Conservation (phyloP, 2,797 vertebrate species). For the Momotus momota region DNA sequence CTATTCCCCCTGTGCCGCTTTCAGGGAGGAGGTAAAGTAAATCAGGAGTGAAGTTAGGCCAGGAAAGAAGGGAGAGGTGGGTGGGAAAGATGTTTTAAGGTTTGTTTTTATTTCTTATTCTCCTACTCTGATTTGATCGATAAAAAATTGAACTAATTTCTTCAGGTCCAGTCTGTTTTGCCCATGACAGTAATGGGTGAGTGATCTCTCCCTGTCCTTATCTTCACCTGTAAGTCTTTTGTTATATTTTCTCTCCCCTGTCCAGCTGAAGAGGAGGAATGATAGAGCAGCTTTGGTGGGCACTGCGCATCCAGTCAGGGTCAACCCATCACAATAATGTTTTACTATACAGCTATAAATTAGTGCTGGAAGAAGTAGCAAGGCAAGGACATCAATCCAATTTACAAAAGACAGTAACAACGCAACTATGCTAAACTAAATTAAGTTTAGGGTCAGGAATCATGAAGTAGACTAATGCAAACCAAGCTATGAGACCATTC, state of each 20-base stretch:
- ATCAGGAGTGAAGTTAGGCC: not conserved
- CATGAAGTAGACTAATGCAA: not conserved
- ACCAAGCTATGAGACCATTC: not conserved
- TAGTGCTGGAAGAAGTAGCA: not conserved
- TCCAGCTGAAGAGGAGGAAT: not conserved
- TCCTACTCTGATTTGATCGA: not conserved
- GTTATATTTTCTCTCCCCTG: not conserved
- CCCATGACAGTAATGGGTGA: not conserved
- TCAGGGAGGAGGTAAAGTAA: not conserved
- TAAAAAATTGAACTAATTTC: not conserved
- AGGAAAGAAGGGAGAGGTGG: not conserved
- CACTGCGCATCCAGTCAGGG: no score
- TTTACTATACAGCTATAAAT: not conserved
- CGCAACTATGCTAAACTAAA: not conserved
- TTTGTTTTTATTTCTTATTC: not conserved
- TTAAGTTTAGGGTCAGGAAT: slow-evolving; percentile 8
- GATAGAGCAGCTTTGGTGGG: not conserved
- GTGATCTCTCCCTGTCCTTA: not conserved
- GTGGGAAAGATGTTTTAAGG: not conserved
- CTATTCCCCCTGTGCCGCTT: not conserved
- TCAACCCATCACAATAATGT: not conserved
- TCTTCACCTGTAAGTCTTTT: not conserved
- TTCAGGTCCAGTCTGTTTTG: not conserved
- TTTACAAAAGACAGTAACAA: not conserved
- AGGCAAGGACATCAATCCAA: not conserved